Evolutionary conservation across 1,140 invertebrate species (phyloP), one percentile per base, ranked within the genome.

Genomic region (Cecropterus lyciades): DNA sequence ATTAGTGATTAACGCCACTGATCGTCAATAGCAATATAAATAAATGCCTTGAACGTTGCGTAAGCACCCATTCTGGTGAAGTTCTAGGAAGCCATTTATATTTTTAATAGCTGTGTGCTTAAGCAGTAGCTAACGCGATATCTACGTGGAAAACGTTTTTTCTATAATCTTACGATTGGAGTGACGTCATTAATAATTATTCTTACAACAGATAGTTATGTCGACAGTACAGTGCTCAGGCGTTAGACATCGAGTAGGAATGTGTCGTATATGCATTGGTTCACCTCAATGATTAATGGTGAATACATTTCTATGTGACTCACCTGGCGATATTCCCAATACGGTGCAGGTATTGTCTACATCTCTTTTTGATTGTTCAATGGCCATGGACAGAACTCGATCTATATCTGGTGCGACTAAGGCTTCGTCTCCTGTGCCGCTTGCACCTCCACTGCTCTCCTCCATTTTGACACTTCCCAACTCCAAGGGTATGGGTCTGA

Each of bases 261-360:
- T 73, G 49, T 66, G 57, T 73, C 63, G 55, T 67, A 43, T 40
- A 20, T 62, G 59, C 33, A 37, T 33, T 15, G 30, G 30, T 68
- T 55, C 45, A 51, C 67, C 33, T 60, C 27, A 37, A 48, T 63
- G 49, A 59, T 57, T 64, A 67, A 70, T 56, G 45, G 16, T 24
- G 53, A 59, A 64, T 59, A 55, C 15, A 57, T 65, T 46, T 62
- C 43, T 57, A 24, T 46, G 24, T 79, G 78, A 87, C 95, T 95
- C 91, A 98, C 97, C 97, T 90, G 95, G 95, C 82, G 97, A 96
- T 86, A 98, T 98, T 79, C 96, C 96, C 69, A 98, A 94, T 59
- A 96, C 94, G 3, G 95, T 94, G 83, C 97, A 98, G 1, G 96
- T 97, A 76, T 95, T 96, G 73, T 96, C 95, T 30, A 98, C 96